A percentile compares a stretch with the other conserved stretches of the same genome.
phyloP scores from a whole-genome alignment of 2,113 vertebrate genomes.

The rat (Rattus norvegicus) region GRCr8 NC_086039.1:122315001-122315500 shows the following conservation, averaged over 20 bases:
- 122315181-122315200: neutral
- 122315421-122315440: slow-evolving; percentile 42
- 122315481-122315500: neutral
- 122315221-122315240: neutral
- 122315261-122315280: neutral
- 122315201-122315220: neutral
- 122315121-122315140: neutral
- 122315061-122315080: too few species aligned
- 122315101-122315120: neutral
- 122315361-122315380: neutral
- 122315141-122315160: neutral
- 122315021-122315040: too few species aligned
- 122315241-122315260: neutral
- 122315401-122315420: neutral
- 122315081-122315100: too few species aligned
- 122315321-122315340: neutral
- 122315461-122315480: neutral
- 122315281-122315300: neutral
- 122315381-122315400: neutral
- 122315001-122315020: too few species aligned
- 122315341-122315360: neutral
- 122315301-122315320: neutral
- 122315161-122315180: neutral
- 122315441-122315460: slow-evolving; percentile 5
- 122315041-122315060: too few species aligned